These are phyloP conservation scores for Odontamblyopus rebecca DNA, from an alignment of 2,797 vertebrate genomes.

Conservation along the genomic window DNA sequence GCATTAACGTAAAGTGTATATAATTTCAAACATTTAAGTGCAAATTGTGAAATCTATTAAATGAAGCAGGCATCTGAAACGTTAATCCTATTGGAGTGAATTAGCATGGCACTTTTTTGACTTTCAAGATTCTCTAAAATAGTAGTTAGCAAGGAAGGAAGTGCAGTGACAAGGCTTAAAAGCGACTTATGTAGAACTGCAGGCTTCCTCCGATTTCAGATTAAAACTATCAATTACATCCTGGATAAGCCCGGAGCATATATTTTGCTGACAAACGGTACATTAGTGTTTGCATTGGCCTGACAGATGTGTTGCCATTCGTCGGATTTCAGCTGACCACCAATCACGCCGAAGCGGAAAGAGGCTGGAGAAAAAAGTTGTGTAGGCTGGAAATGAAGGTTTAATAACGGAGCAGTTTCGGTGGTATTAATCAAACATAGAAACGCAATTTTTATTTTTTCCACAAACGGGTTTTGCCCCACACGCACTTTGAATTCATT, in stretches of 20 bases:
- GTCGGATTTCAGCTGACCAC: slow-evolving; percentile 54
- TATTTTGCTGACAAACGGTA: slow-evolving; percentile 53
- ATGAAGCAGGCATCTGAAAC: background rate
- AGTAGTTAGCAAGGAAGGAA: background rate
- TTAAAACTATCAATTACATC: slow-evolving; percentile 46
- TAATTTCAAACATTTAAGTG: background rate
- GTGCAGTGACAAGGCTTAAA: slow-evolving; percentile 5
- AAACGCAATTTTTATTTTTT: slow-evolving; percentile 17
- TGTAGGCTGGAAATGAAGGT: slow-evolving; percentile 58
- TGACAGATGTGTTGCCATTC: slow-evolving; percentile 57
- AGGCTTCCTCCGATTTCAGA: slow-evolving; percentile 31
- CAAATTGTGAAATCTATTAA: slow-evolving; percentile 7
- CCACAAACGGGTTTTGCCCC: slow-evolving; percentile 58
- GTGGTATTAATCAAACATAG: slow-evolving; percentile 56
- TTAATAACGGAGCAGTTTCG: slow-evolving; percentile 58
- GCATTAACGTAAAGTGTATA: background rate
- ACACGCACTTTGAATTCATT: slow-evolving; percentile 60
- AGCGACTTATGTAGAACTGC: slow-evolving; percentile 22
- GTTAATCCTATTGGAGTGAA: background rate
- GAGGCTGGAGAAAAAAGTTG: slow-evolving; percentile 44
- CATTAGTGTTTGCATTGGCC: slow-evolving; percentile 48
- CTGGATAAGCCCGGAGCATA: slow-evolving; percentile 28
- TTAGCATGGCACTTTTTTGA: background rate
- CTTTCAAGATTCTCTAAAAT: background rate
- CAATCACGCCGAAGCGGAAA: slow-evolving; percentile 52